A percentile compares a stretch with the other conserved stretches of the same genome.
phyloP scores from a whole-genome alignment of 2,113 vertebrate species.

The Larimichthys crocea region DNA sequence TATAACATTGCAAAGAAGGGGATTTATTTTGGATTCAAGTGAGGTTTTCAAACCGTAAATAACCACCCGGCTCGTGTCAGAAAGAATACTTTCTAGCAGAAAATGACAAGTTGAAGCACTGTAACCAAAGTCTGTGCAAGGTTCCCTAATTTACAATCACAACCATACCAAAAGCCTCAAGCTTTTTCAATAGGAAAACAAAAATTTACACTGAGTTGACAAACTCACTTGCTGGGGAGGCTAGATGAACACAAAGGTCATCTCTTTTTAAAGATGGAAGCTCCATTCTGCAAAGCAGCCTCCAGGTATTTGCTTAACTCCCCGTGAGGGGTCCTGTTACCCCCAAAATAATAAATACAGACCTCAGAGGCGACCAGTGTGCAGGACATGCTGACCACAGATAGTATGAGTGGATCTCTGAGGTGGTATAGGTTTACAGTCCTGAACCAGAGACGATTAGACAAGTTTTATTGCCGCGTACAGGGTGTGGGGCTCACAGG shows the following conservation, averaged over 20 bases:
- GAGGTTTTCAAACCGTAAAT: constrained; percentile 48
- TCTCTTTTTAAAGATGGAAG: constrained; percentile 1
- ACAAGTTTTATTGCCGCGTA: constrained; percentile 12
- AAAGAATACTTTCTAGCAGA: constrained; percentile 36
- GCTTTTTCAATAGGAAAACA: not conserved
- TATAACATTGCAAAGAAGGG: constrained; percentile 38
- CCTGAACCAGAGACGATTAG: constrained; percentile 34
- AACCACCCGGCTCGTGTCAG: constrained; percentile 18
- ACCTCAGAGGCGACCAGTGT: constrained; percentile 12
- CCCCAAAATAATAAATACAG: constrained; percentile 58
- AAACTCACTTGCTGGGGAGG: not conserved
- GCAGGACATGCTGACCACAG: constrained; percentile 56
- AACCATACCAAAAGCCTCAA: not conserved
- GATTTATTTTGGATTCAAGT: constrained; percentile 61
- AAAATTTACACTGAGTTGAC: constrained; percentile 7
- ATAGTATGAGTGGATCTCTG: constrained; percentile 51
- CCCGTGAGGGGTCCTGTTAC: constrained; percentile 21
- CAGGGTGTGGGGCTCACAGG: constrained; percentile 8
- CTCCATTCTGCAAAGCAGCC: constrained; percentile 14
- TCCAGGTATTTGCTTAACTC: constrained; percentile 36
- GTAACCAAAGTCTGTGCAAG: not conserved
- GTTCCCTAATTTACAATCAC: constrained; percentile 8
- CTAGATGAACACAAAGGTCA: constrained; percentile 6
- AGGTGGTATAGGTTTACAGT: constrained; percentile 52
- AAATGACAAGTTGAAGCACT: constrained; percentile 25